Evolutionary conservation across 2,797 vertebrate genomes (phyloP).

Genomic region (Characodon lateralis): DNA sequence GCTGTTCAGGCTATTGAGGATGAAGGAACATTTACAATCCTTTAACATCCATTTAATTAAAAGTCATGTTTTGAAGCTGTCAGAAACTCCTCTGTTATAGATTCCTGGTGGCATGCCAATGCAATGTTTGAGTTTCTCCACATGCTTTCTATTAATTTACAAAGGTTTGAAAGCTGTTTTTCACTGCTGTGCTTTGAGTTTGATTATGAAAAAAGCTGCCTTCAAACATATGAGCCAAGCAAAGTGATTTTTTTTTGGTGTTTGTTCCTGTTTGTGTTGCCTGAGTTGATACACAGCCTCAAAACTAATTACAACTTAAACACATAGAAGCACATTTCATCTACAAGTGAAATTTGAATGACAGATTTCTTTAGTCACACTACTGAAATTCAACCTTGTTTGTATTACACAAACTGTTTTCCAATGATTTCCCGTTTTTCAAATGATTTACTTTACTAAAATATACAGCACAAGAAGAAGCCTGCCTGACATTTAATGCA

Average conservation of each 20-base stretch:
- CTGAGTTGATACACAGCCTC: not conserved
- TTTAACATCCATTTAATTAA: conserved; percentile 57
- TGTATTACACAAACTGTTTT: not conserved
- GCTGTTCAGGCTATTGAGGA: conserved; percentile 22
- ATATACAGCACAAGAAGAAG: too few species aligned
- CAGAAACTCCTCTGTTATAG: conserved; percentile 8
- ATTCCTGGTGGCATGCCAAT: not conserved
- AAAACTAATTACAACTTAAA: not conserved
- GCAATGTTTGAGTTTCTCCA: conserved; percentile 8
- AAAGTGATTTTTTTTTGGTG: conserved; percentile 4
- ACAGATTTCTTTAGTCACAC: not conserved
- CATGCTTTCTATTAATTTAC: conserved; percentile 3
- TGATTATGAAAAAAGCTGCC: not conserved
- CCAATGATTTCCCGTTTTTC: not conserved
- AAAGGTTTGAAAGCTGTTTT: not conserved
- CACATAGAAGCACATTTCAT: not conserved
- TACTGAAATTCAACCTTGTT: not conserved
- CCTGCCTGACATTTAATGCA: too few species aligned
- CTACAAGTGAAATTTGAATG: not conserved
- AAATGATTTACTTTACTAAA: not conserved
- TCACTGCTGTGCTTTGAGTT: conserved; percentile 14
- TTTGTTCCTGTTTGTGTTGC: not conserved
- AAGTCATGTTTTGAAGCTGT: conserved; percentile 33
- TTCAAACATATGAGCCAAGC: not conserved
- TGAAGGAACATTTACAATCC: conserved; percentile 38